Evolutionary conservation across 1,140 invertebrate species (phyloP).

Genomic region (Bombus balteatus): DNA sequence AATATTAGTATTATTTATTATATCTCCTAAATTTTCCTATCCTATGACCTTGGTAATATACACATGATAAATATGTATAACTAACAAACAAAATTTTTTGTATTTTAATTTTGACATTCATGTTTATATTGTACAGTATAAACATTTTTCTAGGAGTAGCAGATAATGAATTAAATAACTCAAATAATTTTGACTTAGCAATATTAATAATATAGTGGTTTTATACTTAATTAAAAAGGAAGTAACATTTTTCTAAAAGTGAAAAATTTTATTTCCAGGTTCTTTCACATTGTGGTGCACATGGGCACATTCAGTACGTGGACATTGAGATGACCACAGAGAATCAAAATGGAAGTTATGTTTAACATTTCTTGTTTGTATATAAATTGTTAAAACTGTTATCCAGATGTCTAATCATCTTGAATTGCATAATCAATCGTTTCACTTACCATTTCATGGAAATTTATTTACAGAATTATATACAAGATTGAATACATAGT

Average conservation of each 20-base stretch:
- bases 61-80: conserved; percentile 5
- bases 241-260: conserved; percentile 67
- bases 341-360: conserved; percentile 64
- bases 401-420: conserved; percentile 60
- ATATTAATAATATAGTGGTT: conserved; percentile 19
- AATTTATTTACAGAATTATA: conserved; percentile 19
- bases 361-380: conserved; percentile 60
- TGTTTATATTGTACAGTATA: not conserved
- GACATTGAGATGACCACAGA: conserved; percentile 69
- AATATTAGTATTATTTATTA: not conserved
- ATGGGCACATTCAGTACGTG: conserved; percentile 62
- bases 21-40: not conserved
- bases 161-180: not conserved
- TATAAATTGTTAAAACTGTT: conserved; percentile 60
- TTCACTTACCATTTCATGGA: conserved; percentile 61
- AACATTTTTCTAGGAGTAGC: not conserved
- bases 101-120: not conserved
- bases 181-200: not conserved
- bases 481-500: conserved; percentile 20
- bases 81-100: not conserved
- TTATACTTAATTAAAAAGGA: conserved; percentile 18
- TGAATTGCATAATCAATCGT: conserved; percentile 52
- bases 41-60: not conserved
- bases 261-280: conserved; percentile 72
- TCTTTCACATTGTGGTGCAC: conserved; percentile 66